Conservation (phyloP, 2,797 vertebrate genomes). For the Pangasius krempfi region DNA sequence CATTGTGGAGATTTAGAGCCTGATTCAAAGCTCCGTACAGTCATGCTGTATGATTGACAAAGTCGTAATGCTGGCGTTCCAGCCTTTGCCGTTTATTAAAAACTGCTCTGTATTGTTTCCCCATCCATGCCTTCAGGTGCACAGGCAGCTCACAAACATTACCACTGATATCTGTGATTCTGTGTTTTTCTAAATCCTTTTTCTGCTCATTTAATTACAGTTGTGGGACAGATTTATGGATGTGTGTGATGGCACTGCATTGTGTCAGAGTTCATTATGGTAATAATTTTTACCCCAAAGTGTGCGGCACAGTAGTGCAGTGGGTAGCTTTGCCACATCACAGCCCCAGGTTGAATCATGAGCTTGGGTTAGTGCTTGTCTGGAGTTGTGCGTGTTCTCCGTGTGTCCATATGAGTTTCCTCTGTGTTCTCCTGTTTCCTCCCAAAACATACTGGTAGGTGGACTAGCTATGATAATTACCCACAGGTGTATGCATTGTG, state of each 20-base stretch:
- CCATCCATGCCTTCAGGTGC: slow-evolving; percentile 40
- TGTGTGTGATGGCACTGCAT: no score
- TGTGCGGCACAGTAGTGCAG: no score
- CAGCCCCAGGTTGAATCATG: background rate
- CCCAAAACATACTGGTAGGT: background rate
- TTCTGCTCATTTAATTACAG: background rate
- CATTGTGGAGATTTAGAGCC: slow-evolving; percentile 52
- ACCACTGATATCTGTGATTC: slow-evolving; percentile 46
- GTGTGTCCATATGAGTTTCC: background rate
- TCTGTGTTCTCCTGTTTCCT: background rate
- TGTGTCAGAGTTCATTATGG: no score
- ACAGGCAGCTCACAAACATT: slow-evolving; percentile 41
- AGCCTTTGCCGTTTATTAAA: slow-evolving; percentile 58
- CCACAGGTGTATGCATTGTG: background rate
- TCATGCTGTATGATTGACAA: slow-evolving; percentile 42
- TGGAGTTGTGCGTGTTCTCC: no score
- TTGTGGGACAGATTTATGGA: no score
- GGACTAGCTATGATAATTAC: background rate
- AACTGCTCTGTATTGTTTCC: slow-evolving; percentile 43
- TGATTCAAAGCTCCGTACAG: slow-evolving; percentile 53
- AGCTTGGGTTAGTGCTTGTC: no score
- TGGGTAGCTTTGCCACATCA: no score
- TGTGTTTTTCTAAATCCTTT: slow-evolving; percentile 43
- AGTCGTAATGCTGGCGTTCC: slow-evolving; percentile 50
- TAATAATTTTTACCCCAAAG: no score